These are phyloP conservation scores for Turnix velox DNA, from an alignment of 2,113 vertebrate species.

Conservation along the genomic window DNA sequence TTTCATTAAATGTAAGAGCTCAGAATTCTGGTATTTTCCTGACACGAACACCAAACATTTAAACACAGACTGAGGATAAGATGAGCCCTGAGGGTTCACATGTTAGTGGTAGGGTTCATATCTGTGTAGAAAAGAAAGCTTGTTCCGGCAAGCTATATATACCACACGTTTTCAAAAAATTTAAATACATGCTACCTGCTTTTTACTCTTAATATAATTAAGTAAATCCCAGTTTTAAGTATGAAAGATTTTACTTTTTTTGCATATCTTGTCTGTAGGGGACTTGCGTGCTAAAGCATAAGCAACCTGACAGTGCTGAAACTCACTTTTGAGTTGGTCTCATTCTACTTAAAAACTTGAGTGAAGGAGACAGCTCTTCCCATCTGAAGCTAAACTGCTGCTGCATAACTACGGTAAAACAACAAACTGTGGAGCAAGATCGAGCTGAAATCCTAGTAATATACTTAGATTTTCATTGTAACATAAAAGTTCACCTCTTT, in stretches of 20 bases:
- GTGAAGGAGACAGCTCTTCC: background rate
- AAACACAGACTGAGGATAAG: background rate
- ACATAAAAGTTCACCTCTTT: background rate
- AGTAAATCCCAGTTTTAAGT: background rate
- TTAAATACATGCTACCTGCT: background rate
- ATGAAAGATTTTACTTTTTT: background rate
- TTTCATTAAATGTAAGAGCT: background rate
- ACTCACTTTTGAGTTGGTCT: background rate
- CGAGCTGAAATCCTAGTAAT: background rate
- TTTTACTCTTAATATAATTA: background rate
- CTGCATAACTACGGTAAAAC: background rate
- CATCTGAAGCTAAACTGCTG: background rate
- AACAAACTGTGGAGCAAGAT: rapidly evolving
- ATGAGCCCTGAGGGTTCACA: background rate
- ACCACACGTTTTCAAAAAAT: background rate
- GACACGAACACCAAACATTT: background rate
- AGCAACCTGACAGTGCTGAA: background rate
- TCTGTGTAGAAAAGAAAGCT: background rate
- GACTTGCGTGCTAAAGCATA: background rate
- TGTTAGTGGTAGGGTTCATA: background rate
- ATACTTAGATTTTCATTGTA: background rate
- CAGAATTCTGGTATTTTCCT: background rate
- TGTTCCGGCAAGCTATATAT: background rate
- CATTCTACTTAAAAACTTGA: background rate
- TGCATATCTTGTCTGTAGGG: background rate